Base-by-base conservation (phyloP, 2,888 invertebrate species). In the Tyria jacobaeae region DNA sequence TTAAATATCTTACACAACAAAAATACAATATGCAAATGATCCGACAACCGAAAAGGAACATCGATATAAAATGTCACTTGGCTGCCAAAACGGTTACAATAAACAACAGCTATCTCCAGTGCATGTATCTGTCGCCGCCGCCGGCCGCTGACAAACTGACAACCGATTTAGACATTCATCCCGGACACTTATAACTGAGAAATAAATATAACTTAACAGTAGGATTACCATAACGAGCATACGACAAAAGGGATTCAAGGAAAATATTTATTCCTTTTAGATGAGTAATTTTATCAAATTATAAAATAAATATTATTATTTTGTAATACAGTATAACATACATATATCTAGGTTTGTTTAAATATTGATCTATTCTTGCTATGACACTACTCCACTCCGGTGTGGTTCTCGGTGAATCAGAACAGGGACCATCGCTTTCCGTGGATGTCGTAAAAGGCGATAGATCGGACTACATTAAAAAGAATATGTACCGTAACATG, bases 151-250 rank as follows among this genome's bases (percentile, higher is more conserved):
- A 89, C 88, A 88, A 87, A 87, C 78, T 79, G 72, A 75, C 80
- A 70, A 66, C 66, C 81, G 80, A 90, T 89, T 89, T 88, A 90
- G 89, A 88, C 84, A 80, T 89, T 81, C 75, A 79, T 75, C 75
- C 76, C 58, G 66, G 57, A 69, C 63, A 68, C 61, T 68, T 64
- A 65, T 73, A 78, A 81, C 81, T 76, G 72, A 80, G 62, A 66
- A 75, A 64, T 64, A 72, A 75, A 72, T 41, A 56, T 50, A 62
- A 57, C 34, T 63, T 44, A 66, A 53, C 44, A 48, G 60, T 60
- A 57, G 55, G 59, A 60, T 71, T 68, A 62, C 47, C 62, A 57
- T 41, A 24, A 55, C 27, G 6, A 35, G 27, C 37, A 39, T 24
- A 47, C 39, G 44, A 44, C 41, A 53, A 52, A 52, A 41, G 47